Evolutionary conservation across 2,797 vertebrate genomes (phyloP).

Genomic region (Botia almorhae): DNA sequence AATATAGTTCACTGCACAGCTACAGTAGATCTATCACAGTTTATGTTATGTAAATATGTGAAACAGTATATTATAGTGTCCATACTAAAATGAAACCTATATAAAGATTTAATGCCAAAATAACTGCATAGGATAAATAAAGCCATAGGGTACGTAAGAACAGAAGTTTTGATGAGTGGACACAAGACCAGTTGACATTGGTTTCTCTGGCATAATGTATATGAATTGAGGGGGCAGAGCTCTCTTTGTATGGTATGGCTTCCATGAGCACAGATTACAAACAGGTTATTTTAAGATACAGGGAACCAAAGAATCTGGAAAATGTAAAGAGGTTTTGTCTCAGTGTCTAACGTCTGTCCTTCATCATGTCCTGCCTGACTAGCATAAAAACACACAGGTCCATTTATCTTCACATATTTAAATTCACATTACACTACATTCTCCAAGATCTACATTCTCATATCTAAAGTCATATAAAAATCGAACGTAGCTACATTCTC

Average conservation of each 20-base stretch:
- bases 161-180: too few species aligned
- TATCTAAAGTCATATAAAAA: too few species aligned
- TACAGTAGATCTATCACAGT: neutral
- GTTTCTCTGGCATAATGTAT: constrained; percentile 14
- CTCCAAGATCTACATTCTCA: too few species aligned
- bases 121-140: too few species aligned
- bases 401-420: neutral
- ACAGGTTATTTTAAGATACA: constrained; percentile 73
- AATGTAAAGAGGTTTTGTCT: constrained; percentile 66
- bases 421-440: too few species aligned
- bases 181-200: constrained; percentile 3
- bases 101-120: too few species aligned
- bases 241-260: constrained; percentile 44
- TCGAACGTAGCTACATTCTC: too few species aligned
- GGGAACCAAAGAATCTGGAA: constrained; percentile 67
- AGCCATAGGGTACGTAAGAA: too few species aligned
- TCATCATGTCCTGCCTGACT: neutral
- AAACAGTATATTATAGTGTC: neutral
- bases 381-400: neutral
- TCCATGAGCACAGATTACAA: constrained; percentile 58
- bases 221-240: neutral
- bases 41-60: neutral
- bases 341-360: constrained; percentile 48
- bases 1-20: neutral
- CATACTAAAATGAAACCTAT: too few species aligned